Conservation (phyloP, 1,140 invertebrate species). For the Yoshiicerus persimilis region DNA sequence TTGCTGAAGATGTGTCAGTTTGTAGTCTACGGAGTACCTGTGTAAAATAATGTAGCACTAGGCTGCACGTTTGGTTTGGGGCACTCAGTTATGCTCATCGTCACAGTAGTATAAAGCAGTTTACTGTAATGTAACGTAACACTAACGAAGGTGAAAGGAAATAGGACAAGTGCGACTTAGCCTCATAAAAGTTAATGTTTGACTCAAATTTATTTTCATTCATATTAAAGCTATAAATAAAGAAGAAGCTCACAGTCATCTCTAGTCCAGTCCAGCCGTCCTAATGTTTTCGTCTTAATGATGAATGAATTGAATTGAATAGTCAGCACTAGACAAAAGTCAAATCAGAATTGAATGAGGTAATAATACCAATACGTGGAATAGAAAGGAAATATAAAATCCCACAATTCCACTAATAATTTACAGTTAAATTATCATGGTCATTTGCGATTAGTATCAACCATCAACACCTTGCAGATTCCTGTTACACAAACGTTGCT, state of each 20-base stretch:
- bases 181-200: slow-evolving; percentile 15
- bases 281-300: not conserved
- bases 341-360: not conserved
- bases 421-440: not conserved
- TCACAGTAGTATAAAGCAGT: not conserved
- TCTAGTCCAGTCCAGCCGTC: not conserved
- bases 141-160: slow-evolving; percentile 6
- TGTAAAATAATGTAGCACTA: not conserved
- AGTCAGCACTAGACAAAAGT: not conserved
- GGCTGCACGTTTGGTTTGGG: not conserved
- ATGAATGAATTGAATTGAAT: not conserved
- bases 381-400: not conserved
- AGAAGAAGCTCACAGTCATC: not conserved
- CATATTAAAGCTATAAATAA: not conserved
- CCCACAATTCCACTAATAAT: not conserved
- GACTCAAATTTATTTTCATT: not conserved
- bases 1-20: too few species aligned
- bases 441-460: not conserved
- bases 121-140: not conserved
- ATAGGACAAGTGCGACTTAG: slow-evolving; percentile 16
- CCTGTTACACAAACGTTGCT: not conserved
- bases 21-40: not conserved
- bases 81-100: not conserved
- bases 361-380: not conserved
- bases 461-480: not conserved